A percentile compares a stretch with the other conserved stretches of the same genome.
Evolutionary conservation across 2,113 vertebrate species (phyloP).

Genomic region (Seriola aureovittata): DNA sequence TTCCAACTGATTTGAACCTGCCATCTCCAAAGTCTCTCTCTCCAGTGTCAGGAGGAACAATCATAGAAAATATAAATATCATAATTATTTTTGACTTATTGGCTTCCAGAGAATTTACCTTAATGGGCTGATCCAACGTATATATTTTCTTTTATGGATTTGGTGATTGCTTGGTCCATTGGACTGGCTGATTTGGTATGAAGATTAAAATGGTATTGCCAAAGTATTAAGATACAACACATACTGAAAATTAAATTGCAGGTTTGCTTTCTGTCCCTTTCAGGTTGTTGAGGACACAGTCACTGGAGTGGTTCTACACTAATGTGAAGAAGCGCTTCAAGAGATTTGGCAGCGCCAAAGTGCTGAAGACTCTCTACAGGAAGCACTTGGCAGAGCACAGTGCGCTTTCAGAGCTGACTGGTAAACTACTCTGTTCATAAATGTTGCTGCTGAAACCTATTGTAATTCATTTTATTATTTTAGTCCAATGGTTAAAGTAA

Average conservation of each 20-base stretch:
- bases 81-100: too few species aligned
- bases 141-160: too few species aligned
- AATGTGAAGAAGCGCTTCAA: constrained; percentile 96
- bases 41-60: background rate
- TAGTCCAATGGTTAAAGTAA: background rate
- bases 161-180: too few species aligned
- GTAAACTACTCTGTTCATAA: constrained; percentile 74
- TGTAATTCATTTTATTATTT: background rate
- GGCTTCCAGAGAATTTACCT: too few species aligned
- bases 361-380: constrained; percentile 94
- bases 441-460: background rate
- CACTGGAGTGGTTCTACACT: constrained; percentile 97
- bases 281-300: constrained; percentile 92
- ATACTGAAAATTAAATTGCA: background rate
- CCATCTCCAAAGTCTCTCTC: background rate
- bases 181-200: too few species aligned
- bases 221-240: background rate
- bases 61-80: background rate
- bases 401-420: constrained; percentile 84
- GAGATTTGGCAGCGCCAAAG: constrained; percentile 97
- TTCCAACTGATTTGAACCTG: background rate
- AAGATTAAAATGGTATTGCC: background rate
- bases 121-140: too few species aligned
- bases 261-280: constrained; percentile 3
- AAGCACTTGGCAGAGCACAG: constrained; percentile 89